phyloP scores from a whole-genome alignment of 1,140 invertebrate species.

The Streblospio benedicti region DNA sequence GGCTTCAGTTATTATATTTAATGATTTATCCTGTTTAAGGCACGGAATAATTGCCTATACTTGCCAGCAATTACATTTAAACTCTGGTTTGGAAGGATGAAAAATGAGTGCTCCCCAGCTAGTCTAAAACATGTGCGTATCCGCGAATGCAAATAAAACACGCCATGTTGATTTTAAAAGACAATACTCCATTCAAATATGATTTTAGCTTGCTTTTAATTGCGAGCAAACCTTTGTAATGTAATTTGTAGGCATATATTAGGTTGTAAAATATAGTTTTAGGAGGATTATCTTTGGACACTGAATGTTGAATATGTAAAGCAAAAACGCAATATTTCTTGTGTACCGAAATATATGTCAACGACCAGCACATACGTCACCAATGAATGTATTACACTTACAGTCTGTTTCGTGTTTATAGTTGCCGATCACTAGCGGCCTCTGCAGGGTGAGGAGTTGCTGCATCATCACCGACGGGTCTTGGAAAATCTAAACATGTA shows the following conservation, averaged over 20 bases:
- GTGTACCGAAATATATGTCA: background rate
- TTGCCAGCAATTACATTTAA: too few relatives aligned
- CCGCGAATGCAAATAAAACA: too few relatives aligned
- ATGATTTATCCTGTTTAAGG: too few relatives aligned
- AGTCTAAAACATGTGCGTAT: too few relatives aligned
- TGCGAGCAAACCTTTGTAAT: background rate
- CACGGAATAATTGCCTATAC: too few relatives aligned
- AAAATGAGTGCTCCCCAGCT: too few relatives aligned
- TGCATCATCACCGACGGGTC: slow-evolving; percentile 91
- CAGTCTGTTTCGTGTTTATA: slow-evolving; percentile 87
- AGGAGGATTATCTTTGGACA: background rate
- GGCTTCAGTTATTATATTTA: too few relatives aligned
- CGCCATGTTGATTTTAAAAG: too few relatives aligned
- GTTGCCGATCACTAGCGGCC: slow-evolving; percentile 61
- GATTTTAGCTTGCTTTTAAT: background rate
- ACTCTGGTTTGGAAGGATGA: too few relatives aligned
- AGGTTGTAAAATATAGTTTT: background rate
- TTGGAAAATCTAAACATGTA: slow-evolving; percentile 60
- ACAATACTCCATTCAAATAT: too few relatives aligned
- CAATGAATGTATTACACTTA: slow-evolving; percentile 64
- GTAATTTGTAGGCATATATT: background rate
- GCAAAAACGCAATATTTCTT: background rate
- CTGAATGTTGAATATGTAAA: background rate
- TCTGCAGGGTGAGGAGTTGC: slow-evolving; percentile 68
- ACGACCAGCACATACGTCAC: background rate